Evolutionary conservation across 2,888 invertebrate genomes (phyloP).

Genomic region (Euplagia quadripunctaria): DNA sequence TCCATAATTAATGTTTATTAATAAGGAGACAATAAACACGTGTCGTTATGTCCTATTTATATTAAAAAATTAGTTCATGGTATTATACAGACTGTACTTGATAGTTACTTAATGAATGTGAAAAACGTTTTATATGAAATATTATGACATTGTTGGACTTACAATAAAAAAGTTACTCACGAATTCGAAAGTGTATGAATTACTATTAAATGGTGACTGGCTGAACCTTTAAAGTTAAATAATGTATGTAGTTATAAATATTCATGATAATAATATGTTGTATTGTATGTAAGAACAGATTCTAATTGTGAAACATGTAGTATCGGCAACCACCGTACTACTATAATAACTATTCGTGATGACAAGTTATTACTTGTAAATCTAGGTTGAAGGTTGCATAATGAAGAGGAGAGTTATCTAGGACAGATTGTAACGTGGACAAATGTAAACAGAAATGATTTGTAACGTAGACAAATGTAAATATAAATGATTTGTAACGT

Average conservation of each 20-base stretch:
- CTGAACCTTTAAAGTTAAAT: not conserved
- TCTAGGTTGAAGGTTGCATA: not conserved
- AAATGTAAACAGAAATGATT: too few species aligned
- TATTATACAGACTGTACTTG: not conserved
- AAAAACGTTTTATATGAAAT: not conserved
- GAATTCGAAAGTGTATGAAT: constrained; percentile 4
- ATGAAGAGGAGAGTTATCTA: not conserved
- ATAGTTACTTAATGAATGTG: constrained; percentile 6
- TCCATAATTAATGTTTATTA: not conserved
- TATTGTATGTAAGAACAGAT: not conserved
- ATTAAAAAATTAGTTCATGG: not conserved
- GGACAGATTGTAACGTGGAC: too few species aligned
- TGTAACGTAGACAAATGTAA: too few species aligned
- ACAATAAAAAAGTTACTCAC: not conserved
- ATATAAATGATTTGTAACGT: too few species aligned
- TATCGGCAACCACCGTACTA: not conserved
- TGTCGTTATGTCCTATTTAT: not conserved
- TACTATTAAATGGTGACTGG: not conserved
- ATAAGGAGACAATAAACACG: not conserved
- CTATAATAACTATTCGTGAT: not conserved
- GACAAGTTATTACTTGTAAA: not conserved
- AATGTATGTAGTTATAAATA: not conserved
- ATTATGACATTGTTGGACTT: constrained; percentile 1
- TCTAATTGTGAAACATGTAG: not conserved
- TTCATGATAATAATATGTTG: not conserved